Conservation (phyloP, 2,888 invertebrate species). For the Cheilosia variabilis region DNA sequence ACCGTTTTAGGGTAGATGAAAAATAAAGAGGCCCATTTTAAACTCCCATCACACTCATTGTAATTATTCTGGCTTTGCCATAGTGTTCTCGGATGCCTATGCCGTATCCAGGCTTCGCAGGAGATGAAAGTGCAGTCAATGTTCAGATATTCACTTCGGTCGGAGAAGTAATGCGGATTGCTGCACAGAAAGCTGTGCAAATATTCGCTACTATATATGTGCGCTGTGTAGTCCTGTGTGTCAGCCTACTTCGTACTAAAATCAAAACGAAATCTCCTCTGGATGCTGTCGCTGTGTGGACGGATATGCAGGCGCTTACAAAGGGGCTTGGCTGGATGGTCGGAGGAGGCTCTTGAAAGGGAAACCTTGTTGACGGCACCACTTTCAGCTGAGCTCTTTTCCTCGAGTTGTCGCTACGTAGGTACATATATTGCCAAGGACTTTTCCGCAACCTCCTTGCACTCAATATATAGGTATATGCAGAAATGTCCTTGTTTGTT, state of each 20-base stretch:
- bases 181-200: slow-evolving; percentile 7
- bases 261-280: slow-evolving; percentile 45
- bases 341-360: slow-evolving; percentile 59
- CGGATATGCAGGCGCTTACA: slow-evolving; percentile 15
- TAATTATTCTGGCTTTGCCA: slow-evolving; percentile 64
- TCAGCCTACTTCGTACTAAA: slow-evolving; percentile 41
- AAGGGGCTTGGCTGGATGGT: slow-evolving; percentile 43
- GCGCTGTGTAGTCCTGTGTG: neutral
- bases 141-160: slow-evolving; percentile 63
- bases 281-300: slow-evolving; percentile 2
- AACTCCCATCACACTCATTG: slow-evolving; percentile 67
- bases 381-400: slow-evolving; percentile 55
- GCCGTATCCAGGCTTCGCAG: slow-evolving; percentile 16
- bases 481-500: too few species aligned
- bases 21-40: slow-evolving; percentile 68
- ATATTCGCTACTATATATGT: neutral
- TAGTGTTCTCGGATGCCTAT: slow-evolving; percentile 58
- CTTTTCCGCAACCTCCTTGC: slow-evolving; percentile 58
- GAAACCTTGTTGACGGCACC: slow-evolving; percentile 70
- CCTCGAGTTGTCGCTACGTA: slow-evolving; percentile 31
- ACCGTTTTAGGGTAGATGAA: slow-evolving; percentile 58
- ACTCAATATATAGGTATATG: neutral
- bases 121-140: slow-evolving; percentile 62
- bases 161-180: slow-evolving; percentile 49
- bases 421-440: slow-evolving; percentile 53